Percentiles rank a stretch among this genome's conserved stretches.
Conservation (phyloP, 2,888 invertebrate genomes). For the Dendrolimus pini region DNA sequence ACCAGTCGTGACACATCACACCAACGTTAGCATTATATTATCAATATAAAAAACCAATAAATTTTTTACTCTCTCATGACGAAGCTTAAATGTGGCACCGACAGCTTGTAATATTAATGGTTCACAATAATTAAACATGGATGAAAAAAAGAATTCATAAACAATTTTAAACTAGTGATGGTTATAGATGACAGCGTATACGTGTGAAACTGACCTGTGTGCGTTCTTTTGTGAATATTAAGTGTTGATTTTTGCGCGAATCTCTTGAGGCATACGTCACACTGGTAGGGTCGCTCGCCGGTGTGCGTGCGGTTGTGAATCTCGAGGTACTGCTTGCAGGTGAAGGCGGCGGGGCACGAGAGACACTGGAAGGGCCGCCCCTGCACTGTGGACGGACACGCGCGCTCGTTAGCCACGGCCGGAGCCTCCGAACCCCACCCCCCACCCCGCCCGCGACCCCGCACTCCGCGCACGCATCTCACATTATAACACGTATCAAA, state of each 20-base stretch:
- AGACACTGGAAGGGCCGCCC: slow-evolving; percentile 78
- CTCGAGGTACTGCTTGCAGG: slow-evolving; percentile 75
- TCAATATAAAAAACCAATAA: no score
- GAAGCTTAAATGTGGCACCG: slow-evolving; percentile 60
- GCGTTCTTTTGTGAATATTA: slow-evolving; percentile 88
- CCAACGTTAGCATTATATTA: no score
- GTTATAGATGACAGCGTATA: slow-evolving; percentile 5
- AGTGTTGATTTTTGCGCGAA: slow-evolving; percentile 90
- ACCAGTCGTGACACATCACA: slow-evolving; percentile 16
- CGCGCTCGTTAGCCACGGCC: slow-evolving; percentile 24
- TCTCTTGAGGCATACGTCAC: slow-evolving; percentile 85
- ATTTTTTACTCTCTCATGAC: slow-evolving; percentile 9
- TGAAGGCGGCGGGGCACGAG: slow-evolving; percentile 77
- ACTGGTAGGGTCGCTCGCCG: slow-evolving; percentile 78
- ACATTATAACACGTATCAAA: neutral
- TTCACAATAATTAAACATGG: no score
- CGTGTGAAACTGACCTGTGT: slow-evolving; percentile 73
- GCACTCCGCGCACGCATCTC: slow-evolving; percentile 4
- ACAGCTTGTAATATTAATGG: slow-evolving; percentile 44
- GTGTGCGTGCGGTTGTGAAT: slow-evolving; percentile 75
- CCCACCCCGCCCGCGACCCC: slow-evolving; percentile 15
- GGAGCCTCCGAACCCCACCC: slow-evolving; percentile 24
- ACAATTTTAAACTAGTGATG: no score
- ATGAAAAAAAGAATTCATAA: no score
- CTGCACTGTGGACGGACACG: slow-evolving; percentile 60